Conservation (phyloP, 2,888 invertebrate species). For the Byasa hedistus region DNA sequence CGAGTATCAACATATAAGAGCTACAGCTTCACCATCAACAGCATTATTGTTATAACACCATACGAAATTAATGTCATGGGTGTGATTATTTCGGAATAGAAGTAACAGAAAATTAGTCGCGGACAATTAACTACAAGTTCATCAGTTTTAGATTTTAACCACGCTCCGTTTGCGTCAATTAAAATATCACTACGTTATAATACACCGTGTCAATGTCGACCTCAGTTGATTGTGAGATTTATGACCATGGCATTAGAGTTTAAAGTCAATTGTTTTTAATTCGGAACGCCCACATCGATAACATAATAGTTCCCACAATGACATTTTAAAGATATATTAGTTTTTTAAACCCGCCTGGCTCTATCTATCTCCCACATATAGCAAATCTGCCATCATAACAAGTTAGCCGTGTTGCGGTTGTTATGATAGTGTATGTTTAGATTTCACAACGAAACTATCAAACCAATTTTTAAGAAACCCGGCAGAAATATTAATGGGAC, state of each 20-base stretch:
- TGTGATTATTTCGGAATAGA: not conserved
- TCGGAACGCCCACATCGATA: constrained; percentile 24
- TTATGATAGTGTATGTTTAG: too few relatives aligned
- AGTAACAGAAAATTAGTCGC: not conserved
- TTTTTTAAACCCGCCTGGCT: not conserved
- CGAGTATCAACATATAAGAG: too few relatives aligned
- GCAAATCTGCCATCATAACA: too few relatives aligned
- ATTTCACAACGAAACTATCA: too few relatives aligned
- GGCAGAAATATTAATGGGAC: too few relatives aligned
- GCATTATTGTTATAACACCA: too few relatives aligned
- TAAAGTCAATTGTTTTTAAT: constrained; percentile 1
- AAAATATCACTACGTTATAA: constrained; percentile 25
- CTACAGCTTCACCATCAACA: too few relatives aligned
- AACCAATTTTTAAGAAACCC: too few relatives aligned
- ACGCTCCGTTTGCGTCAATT: constrained; percentile 28
- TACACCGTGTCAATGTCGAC: constrained; percentile 1
- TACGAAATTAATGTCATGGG: too few relatives aligned
- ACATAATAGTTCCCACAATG: not conserved
- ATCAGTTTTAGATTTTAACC: constrained; percentile 21
- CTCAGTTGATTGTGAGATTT: not conserved
- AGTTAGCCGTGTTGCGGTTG: too few relatives aligned
- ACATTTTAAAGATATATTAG: not conserved
- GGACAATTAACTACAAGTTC: constrained; percentile 24
- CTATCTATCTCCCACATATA: too few relatives aligned
- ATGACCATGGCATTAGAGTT: not conserved